These are phyloP conservation scores for Columbina picui DNA, from an alignment of 2,113 vertebrate genomes.

Conservation along the genomic window DNA sequence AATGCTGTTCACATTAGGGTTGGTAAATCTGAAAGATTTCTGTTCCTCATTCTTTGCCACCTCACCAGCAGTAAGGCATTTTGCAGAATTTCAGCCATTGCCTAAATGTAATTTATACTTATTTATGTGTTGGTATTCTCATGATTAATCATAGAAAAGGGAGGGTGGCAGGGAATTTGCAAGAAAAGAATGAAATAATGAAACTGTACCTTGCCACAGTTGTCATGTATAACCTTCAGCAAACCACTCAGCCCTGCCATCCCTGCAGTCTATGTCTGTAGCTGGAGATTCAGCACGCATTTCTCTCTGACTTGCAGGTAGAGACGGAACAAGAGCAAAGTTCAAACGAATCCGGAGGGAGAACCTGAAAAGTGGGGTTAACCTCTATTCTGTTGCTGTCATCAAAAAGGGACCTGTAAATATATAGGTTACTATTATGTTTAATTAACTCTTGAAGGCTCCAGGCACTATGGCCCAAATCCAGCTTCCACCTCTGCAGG, in stretches of 20 bases:
- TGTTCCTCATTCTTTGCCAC: neutral
- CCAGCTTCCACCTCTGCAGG: slow-evolving; percentile 64
- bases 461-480: slow-evolving; percentile 53
- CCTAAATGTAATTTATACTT: neutral
- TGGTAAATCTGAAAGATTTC: slow-evolving; percentile 43
- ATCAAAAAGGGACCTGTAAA: slow-evolving; percentile 62
- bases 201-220: neutral
- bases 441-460: slow-evolving; percentile 68
- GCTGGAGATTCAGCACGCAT: neutral
- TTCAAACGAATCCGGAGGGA: slow-evolving; percentile 64
- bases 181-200: neutral
- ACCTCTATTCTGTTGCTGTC: slow-evolving; percentile 66
- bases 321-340: slow-evolving; percentile 45
- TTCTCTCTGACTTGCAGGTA: neutral
- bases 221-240: neutral
- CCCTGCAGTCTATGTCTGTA: neutral
- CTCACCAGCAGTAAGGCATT: slow-evolving; percentile 14
- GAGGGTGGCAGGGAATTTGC: neutral
- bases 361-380: slow-evolving; percentile 61
- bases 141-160: neutral
- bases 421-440: slow-evolving; percentile 62
- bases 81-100: slow-evolving; percentile 12
- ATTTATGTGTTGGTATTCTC: neutral
- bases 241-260: neutral
- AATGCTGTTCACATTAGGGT: slow-evolving; percentile 14